Evolutionary conservation across 2,797 vertebrate genomes (phyloP).

Genomic region (Paguma larvata): DNA sequence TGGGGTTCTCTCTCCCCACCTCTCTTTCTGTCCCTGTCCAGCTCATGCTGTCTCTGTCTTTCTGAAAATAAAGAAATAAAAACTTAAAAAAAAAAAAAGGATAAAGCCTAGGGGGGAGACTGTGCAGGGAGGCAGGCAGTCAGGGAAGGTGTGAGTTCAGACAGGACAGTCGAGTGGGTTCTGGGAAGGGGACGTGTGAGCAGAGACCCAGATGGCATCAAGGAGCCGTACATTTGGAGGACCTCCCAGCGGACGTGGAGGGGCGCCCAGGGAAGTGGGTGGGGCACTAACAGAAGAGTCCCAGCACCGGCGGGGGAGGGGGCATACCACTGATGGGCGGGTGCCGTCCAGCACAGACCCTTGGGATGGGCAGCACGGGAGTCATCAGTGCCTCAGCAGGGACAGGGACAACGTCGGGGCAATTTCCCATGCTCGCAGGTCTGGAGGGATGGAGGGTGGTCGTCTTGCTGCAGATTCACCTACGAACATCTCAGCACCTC

Average conservation of each 20-base stretch:
- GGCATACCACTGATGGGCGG: not conserved
- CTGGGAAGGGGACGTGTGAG: no score
- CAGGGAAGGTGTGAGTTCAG: not conserved
- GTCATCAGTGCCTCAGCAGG: not conserved
- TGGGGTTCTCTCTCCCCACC: no score
- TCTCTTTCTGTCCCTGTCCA: no score
- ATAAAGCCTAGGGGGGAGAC: not conserved
- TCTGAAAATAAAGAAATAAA: no score
- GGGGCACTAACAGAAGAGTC: not conserved
- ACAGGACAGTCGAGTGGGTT: no score
- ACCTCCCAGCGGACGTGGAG: rapidly evolving
- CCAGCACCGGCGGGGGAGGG: rapidly evolving
- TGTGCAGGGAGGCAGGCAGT: rapidly evolving
- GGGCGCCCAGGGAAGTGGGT: no score
- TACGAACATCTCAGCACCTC: not conserved
- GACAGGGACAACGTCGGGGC: no score
- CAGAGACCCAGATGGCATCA: not conserved
- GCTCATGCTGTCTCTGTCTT: no score
- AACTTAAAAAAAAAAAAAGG: no score
- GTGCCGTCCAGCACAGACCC: rapidly evolving
- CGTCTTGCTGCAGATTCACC: rapidly evolving
- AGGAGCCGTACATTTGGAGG: rapidly evolving
- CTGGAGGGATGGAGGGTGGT: not conserved
- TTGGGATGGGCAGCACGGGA: no score
- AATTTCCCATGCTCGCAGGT: not conserved